phyloP scores from a whole-genome alignment of 2,797 vertebrate genomes.

The Aselliscus stoliczkanus region DNA sequence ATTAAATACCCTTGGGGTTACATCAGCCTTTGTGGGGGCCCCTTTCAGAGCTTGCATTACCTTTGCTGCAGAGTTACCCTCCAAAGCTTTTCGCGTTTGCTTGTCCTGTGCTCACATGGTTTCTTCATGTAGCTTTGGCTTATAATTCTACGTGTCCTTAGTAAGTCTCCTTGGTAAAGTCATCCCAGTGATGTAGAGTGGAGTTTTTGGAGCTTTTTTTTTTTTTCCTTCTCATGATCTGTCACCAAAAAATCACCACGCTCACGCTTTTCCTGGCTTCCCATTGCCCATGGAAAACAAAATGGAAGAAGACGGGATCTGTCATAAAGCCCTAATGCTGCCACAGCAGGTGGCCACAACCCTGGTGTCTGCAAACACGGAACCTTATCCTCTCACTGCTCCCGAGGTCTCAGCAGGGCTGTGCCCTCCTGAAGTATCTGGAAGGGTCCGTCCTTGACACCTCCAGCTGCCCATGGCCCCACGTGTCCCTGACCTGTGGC shows the following conservation, averaged over 20 bases:
- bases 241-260: rapidly evolving
- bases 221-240: background rate
- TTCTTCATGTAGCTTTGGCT: background rate
- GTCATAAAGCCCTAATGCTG: rapidly evolving
- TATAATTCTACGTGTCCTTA: rapidly evolving
- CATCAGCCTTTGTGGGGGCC: rapidly evolving
- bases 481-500: too few species aligned
- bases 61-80: too few species aligned
- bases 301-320: rapidly evolving
- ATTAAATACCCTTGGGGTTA: rapidly evolving
- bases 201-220: background rate
- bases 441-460: rapidly evolving
- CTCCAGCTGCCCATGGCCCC: background rate
- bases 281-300: too few species aligned
- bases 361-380: background rate
- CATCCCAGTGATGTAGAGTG: rapidly evolving
- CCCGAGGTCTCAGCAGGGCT: rapidly evolving
- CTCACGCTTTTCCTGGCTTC: background rate
- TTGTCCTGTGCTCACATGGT: background rate
- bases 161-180: background rate
- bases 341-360: rapidly evolving
- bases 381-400: rapidly evolving
- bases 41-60: rapidly evolving
- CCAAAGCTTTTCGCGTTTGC: rapidly evolving
- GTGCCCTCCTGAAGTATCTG: too few species aligned